Percentiles rank a stretch among this genome's conserved stretches.
These are phyloP conservation scores for Leptinotarsa rubiginosa DNA, from an alignment of 2,888 invertebrate species.

Conservation along the genomic window DNA sequence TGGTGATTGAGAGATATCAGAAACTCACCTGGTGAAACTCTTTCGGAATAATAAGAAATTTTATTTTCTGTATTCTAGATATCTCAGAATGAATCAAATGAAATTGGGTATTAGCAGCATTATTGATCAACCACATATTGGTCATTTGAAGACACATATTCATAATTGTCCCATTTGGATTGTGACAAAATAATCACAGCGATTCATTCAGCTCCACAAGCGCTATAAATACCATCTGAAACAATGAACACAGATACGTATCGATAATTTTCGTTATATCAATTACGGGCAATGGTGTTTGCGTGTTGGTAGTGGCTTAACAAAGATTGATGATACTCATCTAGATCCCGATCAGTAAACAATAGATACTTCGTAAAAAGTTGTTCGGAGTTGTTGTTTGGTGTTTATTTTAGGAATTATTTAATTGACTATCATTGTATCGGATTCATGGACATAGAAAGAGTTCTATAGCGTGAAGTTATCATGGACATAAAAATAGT, in stretches of 20 bases:
- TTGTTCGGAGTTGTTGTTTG: neutral
- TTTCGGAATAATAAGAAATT: too few relatives aligned
- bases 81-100: too few relatives aligned
- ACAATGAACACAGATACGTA: slow-evolving; percentile 3
- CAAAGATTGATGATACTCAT: slow-evolving; percentile 20
- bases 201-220: neutral
- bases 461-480: too few relatives aligned
- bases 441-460: neutral
- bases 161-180: neutral
- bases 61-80: too few relatives aligned
- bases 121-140: too few relatives aligned
- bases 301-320: slow-evolving; percentile 13
- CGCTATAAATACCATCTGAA: neutral
- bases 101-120: too few relatives aligned
- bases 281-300: slow-evolving; percentile 13
- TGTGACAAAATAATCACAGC: neutral
- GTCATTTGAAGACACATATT: too few relatives aligned
- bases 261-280: slow-evolving; percentile 18
- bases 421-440: neutral
- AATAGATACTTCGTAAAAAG: slow-evolving; percentile 4
- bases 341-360: slow-evolving; percentile 15
- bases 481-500: neutral
- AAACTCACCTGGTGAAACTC: too few relatives aligned
- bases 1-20: too few relatives aligned
- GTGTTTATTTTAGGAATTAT: slow-evolving; percentile 14